Evolutionary conservation across 2,797 vertebrate species (phyloP).

Genomic region (Esox lucius): DNA sequence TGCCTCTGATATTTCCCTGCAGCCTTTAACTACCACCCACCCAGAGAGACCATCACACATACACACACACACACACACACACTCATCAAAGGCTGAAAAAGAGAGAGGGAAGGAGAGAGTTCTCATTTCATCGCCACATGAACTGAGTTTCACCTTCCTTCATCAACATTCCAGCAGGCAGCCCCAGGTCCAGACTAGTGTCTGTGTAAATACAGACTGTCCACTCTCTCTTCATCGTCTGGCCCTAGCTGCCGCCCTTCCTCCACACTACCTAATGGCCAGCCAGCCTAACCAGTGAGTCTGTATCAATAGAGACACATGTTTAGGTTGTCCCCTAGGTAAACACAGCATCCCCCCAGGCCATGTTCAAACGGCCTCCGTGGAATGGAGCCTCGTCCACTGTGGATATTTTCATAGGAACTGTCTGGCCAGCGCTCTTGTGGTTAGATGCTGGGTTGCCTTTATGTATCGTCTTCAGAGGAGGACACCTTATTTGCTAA

Average conservation of each 20-base stretch:
- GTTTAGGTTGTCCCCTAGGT: slow-evolving; percentile 41
- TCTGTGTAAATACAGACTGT: slow-evolving; percentile 24
- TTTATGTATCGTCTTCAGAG: background rate
- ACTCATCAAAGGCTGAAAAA: slow-evolving; percentile 1
- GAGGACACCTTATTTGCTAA: background rate
- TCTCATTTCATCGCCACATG: slow-evolving; percentile 18
- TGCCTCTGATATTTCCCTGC: slow-evolving; percentile 22
- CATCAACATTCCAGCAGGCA: slow-evolving; percentile 41
- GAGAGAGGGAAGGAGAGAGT: background rate
- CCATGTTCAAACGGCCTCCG: slow-evolving; percentile 8
- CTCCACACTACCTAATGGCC: background rate
- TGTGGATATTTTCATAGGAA: slow-evolving; percentile 2
- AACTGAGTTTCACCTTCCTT: slow-evolving; percentile 45
- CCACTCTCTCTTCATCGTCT: slow-evolving; percentile 8
- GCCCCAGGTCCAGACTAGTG: slow-evolving; percentile 14
- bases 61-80: slow-evolving; percentile 1
- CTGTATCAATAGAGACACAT: slow-evolving; percentile 51
- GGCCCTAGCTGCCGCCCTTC: background rate
- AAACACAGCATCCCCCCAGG: slow-evolving; percentile 19
- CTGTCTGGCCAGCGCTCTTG: slow-evolving; percentile 10
- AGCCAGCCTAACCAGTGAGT: slow-evolving; percentile 46
- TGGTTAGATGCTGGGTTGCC: background rate
- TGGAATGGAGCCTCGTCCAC: background rate
- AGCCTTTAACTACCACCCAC: background rate
- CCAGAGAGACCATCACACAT: slow-evolving; percentile 4